phyloP scores from a whole-genome alignment of 2,113 vertebrate species.

The Poeciliopsis occidentalis region DNA sequence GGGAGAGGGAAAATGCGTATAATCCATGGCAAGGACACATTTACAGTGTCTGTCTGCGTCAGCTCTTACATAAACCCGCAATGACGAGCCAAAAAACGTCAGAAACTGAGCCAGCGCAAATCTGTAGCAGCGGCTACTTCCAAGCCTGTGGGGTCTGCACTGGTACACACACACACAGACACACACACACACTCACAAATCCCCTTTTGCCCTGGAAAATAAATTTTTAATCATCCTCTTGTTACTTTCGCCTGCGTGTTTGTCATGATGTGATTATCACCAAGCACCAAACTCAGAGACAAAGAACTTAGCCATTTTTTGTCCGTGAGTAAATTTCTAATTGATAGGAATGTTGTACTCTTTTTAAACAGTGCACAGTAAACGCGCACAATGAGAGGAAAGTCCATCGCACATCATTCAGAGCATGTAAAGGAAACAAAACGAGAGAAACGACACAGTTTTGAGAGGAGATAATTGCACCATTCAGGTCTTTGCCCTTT shows the following conservation, averaged over 20 bases:
- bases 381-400: background rate
- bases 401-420: background rate
- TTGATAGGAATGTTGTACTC: background rate
- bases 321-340: background rate
- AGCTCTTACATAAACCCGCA: constrained; percentile 65
- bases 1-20: constrained; percentile 29
- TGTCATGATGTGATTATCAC: constrained; percentile 23
- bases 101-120: constrained; percentile 52
- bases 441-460: background rate
- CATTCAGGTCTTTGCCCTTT: background rate
- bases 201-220: constrained; percentile 28
- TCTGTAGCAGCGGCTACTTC: constrained; percentile 54
- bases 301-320: constrained; percentile 2
- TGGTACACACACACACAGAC: constrained; percentile 14
- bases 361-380: background rate
- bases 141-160: constrained; percentile 30
- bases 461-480: background rate
- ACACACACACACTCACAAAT: constrained; percentile 3
- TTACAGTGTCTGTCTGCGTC: constrained; percentile 25
- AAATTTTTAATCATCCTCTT: constrained; percentile 42
- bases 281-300: background rate
- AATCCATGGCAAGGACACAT: constrained; percentile 37
- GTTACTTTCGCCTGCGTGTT: constrained; percentile 23
- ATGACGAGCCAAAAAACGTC: constrained; percentile 53
- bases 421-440: background rate